Evolutionary conservation across 2,113 vertebrate species (phyloP).

Genomic region (Ceyx cyanopectus): DNA sequence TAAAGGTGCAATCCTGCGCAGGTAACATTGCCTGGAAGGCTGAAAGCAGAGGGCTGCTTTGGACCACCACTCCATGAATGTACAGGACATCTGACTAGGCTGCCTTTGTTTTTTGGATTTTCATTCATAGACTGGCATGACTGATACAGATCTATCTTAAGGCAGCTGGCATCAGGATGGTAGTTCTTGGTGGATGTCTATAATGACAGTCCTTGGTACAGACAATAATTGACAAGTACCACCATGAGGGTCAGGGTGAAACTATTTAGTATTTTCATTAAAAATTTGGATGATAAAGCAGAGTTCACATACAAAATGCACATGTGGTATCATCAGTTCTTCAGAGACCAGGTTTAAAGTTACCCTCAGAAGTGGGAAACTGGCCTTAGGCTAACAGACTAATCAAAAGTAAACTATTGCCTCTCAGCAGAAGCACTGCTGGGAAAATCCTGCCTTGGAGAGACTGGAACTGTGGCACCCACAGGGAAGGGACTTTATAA

Average conservation of each 20-base stretch:
- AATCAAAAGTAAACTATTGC: neutral
- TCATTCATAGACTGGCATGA: neutral
- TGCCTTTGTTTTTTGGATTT: neutral
- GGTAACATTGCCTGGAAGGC: neutral
- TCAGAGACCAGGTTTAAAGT: neutral
- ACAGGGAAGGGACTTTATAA: neutral
- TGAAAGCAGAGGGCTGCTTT: neutral
- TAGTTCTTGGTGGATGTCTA: neutral
- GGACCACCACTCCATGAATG: rapidly evolving
- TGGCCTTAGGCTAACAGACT: neutral
- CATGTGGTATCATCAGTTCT: neutral
- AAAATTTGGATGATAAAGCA: neutral
- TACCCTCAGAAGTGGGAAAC: neutral
- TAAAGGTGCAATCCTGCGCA: neutral
- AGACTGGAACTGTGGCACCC: neutral
- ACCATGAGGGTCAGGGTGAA: neutral
- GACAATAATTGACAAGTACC: neutral
- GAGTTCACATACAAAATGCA: neutral
- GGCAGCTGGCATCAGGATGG: neutral
- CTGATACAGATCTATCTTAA: neutral
- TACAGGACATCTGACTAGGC: neutral
- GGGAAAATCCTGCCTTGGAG: neutral
- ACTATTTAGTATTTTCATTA: neutral
- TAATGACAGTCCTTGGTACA: neutral
- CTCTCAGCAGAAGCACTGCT: neutral